phyloP scores from a whole-genome alignment of 2,888 invertebrate genomes.

The Papilio elwesi region DNA sequence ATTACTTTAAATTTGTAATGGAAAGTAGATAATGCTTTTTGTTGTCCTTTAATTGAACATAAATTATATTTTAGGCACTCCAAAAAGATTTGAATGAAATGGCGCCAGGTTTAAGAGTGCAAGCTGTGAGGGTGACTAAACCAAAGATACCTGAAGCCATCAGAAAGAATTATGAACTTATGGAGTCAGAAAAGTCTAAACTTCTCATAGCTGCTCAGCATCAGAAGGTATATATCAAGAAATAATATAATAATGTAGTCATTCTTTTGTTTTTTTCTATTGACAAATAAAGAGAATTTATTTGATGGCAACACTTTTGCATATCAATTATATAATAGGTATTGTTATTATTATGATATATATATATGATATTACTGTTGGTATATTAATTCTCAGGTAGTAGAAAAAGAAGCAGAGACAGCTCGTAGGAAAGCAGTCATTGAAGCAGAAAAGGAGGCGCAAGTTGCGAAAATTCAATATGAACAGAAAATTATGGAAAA shows the following conservation, averaged over 20 bases:
- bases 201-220: constrained; percentile 92
- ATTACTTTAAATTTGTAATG: no score
- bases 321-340: no score
- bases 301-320: no score
- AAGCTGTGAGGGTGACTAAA: constrained; percentile 95
- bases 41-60: background rate
- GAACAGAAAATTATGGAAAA: constrained; percentile 96
- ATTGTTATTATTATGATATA: no score
- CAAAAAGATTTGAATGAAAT: constrained; percentile 92
- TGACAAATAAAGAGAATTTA: no score
- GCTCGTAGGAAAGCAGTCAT: constrained; percentile 94
- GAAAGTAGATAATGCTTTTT: no score
- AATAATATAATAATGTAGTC: no score
- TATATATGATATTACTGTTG: no score
- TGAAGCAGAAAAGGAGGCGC: constrained; percentile 94
- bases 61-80: constrained; percentile 81
- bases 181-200: constrained; percentile 96
- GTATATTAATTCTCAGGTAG: constrained; percentile 77
- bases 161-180: constrained; percentile 93
- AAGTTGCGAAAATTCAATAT: constrained; percentile 93
- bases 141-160: constrained; percentile 96
- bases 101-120: constrained; percentile 93
- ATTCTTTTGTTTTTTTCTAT: no score
- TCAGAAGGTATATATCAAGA: constrained; percentile 85
- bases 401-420: constrained; percentile 96